Evolutionary conservation across 2,888 invertebrate genomes (phyloP).

Genomic region (Mesoligia furuncula): DNA sequence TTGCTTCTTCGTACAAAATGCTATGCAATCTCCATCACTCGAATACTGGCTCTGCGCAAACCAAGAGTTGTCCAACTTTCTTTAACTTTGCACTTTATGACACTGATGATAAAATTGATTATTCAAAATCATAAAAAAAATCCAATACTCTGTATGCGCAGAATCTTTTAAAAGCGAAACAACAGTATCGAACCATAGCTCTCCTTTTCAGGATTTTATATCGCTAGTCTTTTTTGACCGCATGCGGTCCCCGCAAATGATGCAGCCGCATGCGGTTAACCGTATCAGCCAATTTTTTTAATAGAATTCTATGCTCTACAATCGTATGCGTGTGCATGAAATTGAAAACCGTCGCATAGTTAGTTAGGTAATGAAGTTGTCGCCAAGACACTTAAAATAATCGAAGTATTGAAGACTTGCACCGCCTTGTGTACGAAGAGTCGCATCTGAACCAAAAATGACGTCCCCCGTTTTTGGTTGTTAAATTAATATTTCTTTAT

Average conservation of each 20-base stretch:
- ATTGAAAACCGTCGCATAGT: neutral
- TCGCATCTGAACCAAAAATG: constrained; percentile 9
- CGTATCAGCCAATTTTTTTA: neutral
- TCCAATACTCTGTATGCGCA: neutral
- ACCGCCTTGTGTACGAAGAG: constrained; percentile 16
- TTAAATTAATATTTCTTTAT: constrained; percentile 12
- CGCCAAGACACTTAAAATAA: neutral
- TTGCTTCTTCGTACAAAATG: constrained; percentile 7
- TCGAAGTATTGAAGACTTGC: neutral
- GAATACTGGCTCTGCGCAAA: neutral
- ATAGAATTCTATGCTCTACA: neutral
- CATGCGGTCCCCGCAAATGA: neutral
- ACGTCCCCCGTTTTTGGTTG: neutral
- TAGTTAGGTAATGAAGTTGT: neutral
- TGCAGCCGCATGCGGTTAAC: neutral
- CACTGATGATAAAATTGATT: neutral
- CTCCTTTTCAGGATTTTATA: neutral
- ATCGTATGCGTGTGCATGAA: neutral
- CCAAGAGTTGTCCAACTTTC: neutral
- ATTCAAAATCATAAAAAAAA: too few species aligned
- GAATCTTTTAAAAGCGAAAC: neutral
- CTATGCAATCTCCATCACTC: neutral
- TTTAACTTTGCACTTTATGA: neutral
- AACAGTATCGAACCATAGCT: neutral
- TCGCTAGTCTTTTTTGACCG: neutral